Conservation (phyloP, 2,113 vertebrate genomes). For the Thunnus thynnus region DNA sequence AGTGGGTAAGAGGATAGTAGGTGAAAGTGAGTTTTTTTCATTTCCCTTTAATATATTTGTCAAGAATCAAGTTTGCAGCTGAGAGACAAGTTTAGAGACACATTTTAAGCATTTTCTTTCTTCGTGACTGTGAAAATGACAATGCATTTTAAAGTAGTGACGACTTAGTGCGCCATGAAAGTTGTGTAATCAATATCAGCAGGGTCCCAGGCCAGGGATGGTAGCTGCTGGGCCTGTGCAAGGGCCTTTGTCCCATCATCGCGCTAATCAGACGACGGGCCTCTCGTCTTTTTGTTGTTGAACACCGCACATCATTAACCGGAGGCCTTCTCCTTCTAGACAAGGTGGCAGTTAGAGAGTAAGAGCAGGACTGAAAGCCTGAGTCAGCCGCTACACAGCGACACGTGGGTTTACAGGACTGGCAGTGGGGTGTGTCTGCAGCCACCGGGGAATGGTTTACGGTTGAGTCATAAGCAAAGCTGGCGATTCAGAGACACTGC, state of each 20-base stretch:
- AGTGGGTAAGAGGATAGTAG: no score
- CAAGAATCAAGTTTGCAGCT: not conserved
- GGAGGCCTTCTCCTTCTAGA: not conserved
- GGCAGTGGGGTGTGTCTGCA: conserved; percentile 14
- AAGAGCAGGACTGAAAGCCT: conserved; percentile 5
- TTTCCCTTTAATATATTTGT: not conserved
- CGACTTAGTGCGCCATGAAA: not conserved
- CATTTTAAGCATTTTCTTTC: not conserved
- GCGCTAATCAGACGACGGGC: conserved; percentile 33
- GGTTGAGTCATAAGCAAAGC: conserved; percentile 47
- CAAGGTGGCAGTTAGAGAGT: conserved; percentile 1
- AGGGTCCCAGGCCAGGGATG: not conserved
- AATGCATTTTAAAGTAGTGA: not conserved
- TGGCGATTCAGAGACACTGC: conserved; percentile 33
- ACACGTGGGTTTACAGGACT: conserved; percentile 3
- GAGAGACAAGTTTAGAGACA: not conserved
- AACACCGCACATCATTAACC: conserved; percentile 3
- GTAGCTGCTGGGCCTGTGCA: not conserved
- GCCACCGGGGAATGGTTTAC: conserved; percentile 6
- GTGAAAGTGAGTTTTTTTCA: not conserved
- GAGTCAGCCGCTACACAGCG: conserved; percentile 25
- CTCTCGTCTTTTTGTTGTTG: not conserved
- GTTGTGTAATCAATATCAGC: not conserved
- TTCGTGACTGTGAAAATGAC: not conserved
- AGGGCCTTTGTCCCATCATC: conserved; percentile 27